Conservation (phyloP, 2,797 vertebrate species). For the Gadopsis bispinosus region DNA sequence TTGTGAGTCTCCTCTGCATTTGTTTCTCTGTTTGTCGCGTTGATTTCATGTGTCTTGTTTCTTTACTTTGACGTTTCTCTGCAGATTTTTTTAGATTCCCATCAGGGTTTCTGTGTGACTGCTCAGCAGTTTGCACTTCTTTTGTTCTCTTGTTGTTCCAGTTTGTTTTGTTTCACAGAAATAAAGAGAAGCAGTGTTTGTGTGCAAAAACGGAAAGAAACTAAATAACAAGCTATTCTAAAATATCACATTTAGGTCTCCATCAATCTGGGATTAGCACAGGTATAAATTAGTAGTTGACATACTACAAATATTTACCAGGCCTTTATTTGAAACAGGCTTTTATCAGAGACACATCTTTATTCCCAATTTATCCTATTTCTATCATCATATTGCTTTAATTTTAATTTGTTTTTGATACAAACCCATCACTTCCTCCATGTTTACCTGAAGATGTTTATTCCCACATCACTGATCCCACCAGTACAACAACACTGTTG, state of each 20-base stretch:
- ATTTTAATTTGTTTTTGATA: neutral
- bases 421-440: neutral
- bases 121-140: conserved; percentile 13
- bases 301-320: neutral
- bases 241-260: neutral
- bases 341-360: neutral
- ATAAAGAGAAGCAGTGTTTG: neutral
- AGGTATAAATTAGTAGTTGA: neutral
- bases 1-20: neutral
- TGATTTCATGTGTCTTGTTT: neutral
- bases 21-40: neutral
- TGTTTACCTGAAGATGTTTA: too few relatives aligned
- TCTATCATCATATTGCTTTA: neutral
- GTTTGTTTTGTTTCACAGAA: conserved; percentile 2
- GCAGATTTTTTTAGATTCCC: conserved; percentile 6
- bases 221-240: neutral
- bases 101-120: conserved; percentile 11
- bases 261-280: neutral
- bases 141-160: neutral
- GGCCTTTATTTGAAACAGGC: neutral
- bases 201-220: neutral
- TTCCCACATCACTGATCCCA: too few relatives aligned
- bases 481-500: too few relatives aligned
- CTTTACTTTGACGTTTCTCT: conserved; percentile 13
- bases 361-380: neutral